These are phyloP conservation scores for Sebastes trivittatus DNA, from an alignment of 2,797 vertebrate genomes.

Conservation along the genomic window DNA sequence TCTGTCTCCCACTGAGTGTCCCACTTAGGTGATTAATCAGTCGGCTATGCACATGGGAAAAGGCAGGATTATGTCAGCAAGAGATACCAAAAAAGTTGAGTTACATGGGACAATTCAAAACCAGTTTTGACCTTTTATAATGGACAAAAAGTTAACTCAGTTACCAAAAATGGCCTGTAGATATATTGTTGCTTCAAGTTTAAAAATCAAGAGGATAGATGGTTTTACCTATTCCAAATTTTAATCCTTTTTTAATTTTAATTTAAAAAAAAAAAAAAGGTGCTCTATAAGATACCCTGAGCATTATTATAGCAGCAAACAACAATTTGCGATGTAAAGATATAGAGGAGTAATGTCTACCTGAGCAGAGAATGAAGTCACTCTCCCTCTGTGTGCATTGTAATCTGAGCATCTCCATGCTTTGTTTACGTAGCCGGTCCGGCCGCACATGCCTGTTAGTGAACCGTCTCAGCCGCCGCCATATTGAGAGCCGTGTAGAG, in stretches of 20 bases:
- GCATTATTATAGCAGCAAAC: no score
- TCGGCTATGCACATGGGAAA: constrained; percentile 6
- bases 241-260: not conserved
- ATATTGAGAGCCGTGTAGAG: no score
- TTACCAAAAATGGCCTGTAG: not conserved
- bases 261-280: not conserved
- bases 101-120: not conserved
- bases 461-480: no score
- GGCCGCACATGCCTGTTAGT: not conserved
- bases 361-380: not conserved
- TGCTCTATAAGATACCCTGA: not conserved
- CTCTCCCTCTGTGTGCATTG: not conserved
- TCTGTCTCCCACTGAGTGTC: constrained; percentile 37
- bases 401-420: not conserved
- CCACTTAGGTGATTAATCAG: constrained; percentile 44
- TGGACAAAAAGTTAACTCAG: not conserved
- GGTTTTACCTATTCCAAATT: not conserved
- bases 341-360: not conserved
- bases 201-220: not conserved
- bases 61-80: not conserved
- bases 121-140: no score
- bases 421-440: not conserved
- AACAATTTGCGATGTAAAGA: not conserved
- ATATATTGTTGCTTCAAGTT: not conserved
- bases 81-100: not conserved